Evolutionary conservation across 2,888 invertebrate species (phyloP), one percentile per base, ranked within the genome.

Genomic region (Camponotus fellah): DNA sequence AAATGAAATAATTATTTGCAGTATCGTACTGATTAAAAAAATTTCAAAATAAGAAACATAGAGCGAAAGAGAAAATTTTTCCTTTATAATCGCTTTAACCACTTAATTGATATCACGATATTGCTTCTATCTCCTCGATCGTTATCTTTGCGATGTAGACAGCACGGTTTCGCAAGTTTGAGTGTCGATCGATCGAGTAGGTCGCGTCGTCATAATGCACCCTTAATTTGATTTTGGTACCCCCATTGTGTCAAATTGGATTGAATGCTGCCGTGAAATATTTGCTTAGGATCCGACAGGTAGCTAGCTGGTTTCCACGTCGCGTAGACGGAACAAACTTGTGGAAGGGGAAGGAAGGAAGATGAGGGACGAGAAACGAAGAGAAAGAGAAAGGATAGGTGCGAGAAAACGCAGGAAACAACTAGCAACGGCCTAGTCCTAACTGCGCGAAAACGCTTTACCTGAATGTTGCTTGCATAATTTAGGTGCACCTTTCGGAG

Each of bases 391-490:
- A 72, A 65, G 34, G 34, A 65, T 71, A 66, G 69, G 62, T n/a
- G 43, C 21, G 53, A 60, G 49, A 12, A 80, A 72, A 74, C 40
- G 65, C 53, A 71, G 76, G 56, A 69, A 84, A 77, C 65, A 66
- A 77, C 40, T 69, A 58, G 58, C 83, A 85, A 88, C 69, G 72
- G 84, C 60, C 72, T 68, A 84, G 77, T 75, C 64, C 71, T 62
- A 21, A 26, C 84, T 34, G 75, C 71, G 83, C 83, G 85, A 88
- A 91, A 92, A 91, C 91, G 89, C 88, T 91, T 91, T 89, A 92
- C 92, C 92, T 92, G 92, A 92, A 91, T 91, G 90, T 91, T 92
- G 91, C 92, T 93, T 90, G 92, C 92, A 93, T 93, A 93, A 93
- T 92, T 92, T 92, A 91, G 81, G 84, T 89, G 87, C 87, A 82